These are phyloP conservation scores for Fabriciana adippe DNA, from an alignment of 2,888 invertebrate genomes.

Conservation along the genomic window DNA sequence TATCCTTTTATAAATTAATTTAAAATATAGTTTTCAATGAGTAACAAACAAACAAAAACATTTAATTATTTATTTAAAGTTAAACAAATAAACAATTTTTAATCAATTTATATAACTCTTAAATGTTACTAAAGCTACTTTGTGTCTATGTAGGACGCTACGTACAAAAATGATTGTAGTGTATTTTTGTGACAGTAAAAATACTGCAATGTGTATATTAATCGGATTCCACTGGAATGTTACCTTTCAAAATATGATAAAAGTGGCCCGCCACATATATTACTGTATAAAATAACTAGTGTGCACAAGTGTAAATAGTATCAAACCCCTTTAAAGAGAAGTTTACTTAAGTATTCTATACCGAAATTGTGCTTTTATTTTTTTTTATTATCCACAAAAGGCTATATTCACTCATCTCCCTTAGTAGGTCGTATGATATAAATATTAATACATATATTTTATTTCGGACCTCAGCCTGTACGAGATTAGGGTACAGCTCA, in stretches of 20 bases:
- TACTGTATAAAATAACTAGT: conserved; percentile 31
- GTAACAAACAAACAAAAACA: background rate
- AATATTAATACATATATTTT: too few relatives aligned
- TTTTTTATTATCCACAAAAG: conserved; percentile 11
- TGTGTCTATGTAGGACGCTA: conserved; percentile 23
- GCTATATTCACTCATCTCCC: too few relatives aligned
- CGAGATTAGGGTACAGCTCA: too few relatives aligned
- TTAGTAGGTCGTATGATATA: background rate
- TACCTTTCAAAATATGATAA: conserved; percentile 23
- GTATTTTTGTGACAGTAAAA: conserved; percentile 34
- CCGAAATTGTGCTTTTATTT: conserved; percentile 31
- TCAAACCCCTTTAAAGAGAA: conserved; percentile 23
- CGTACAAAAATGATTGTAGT: conserved; percentile 27
- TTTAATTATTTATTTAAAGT: background rate
- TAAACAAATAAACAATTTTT: background rate
- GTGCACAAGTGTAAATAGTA: conserved; percentile 35
- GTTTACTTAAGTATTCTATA: conserved; percentile 17
- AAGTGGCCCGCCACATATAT: conserved; percentile 39
- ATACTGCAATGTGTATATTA: conserved; percentile 32
- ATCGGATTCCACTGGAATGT: conserved; percentile 21
- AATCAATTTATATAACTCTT: conserved; percentile 3
- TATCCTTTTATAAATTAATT: background rate
- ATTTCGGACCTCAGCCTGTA: too few relatives aligned
- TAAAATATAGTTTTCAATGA: background rate
- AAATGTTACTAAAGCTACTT: conserved; percentile 13